A percentile compares a stretch with the other conserved stretches of the same genome.
phyloP scores from a whole-genome alignment of 2,888 invertebrate species.

The Cynaeus angustus region DNA sequence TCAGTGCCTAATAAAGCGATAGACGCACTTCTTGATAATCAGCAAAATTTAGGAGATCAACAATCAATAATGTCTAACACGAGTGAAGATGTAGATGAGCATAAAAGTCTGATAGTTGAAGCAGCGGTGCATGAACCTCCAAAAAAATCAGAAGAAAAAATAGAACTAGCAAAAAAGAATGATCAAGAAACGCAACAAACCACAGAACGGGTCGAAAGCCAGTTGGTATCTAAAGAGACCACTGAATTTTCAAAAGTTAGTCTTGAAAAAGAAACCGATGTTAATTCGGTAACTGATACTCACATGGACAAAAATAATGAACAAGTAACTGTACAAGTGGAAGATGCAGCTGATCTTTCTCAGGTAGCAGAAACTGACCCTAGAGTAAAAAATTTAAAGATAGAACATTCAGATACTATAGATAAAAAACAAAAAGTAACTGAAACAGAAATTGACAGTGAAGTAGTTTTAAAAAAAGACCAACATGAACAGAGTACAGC shows the following conservation, averaged over 20 bases:
- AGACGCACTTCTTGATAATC: not conserved
- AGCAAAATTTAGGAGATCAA: slow-evolving; percentile 56
- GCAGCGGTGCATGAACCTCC: slow-evolving; percentile 69
- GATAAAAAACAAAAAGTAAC: too few species aligned
- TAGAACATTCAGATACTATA: too few species aligned
- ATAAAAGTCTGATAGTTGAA: slow-evolving; percentile 66
- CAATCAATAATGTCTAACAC: slow-evolving; percentile 65
- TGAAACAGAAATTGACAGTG: too few species aligned
- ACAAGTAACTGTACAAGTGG: too few species aligned
- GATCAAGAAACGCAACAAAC: not conserved
- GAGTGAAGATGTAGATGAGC: slow-evolving; percentile 67
- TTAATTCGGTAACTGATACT: too few species aligned
- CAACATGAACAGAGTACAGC: too few species aligned
- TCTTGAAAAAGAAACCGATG: not conserved
- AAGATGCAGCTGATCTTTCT: too few species aligned
- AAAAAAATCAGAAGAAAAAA: slow-evolving; percentile 52
- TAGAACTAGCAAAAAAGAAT: slow-evolving; percentile 43
- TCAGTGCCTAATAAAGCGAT: slow-evolving; percentile 3
- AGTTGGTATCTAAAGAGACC: not conserved
- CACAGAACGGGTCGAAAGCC: slow-evolving; percentile 49
- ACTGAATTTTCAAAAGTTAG: slow-evolving; percentile 45
- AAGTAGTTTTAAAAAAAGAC: too few species aligned
- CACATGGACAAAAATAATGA: too few species aligned
- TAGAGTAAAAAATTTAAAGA: too few species aligned
- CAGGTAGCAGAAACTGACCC: too few species aligned